A percentile compares a stretch with the other conserved stretches of the same genome.
These are phyloP conservation scores for Dendrocincla tyrannina DNA, from an alignment of 2,797 vertebrate genomes.

Conservation along the genomic window DNA sequence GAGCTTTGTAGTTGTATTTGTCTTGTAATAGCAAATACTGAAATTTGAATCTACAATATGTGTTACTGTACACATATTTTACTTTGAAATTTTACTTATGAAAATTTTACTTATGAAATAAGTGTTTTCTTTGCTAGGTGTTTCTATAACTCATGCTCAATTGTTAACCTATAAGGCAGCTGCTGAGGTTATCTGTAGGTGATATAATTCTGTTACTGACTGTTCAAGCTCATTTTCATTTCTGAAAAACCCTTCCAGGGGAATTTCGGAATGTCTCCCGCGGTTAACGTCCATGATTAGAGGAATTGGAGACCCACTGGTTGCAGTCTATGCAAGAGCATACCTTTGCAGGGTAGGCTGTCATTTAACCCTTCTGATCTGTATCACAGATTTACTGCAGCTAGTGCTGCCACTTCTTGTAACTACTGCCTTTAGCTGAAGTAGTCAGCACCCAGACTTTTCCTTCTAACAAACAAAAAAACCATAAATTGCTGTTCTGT, in stretches of 20 bases:
- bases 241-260: constrained; percentile 75
- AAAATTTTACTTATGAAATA: neutral
- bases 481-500: neutral
- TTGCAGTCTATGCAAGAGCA: constrained; percentile 92
- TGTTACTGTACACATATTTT: neutral
- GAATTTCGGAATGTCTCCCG: constrained; percentile 91
- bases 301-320: constrained; percentile 95
- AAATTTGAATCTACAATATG: neutral
- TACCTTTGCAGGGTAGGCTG: constrained; percentile 93
- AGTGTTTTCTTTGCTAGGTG: neutral
- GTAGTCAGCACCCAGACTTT: neutral
- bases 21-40: neutral
- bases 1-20: neutral
- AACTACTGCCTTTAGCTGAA: neutral
- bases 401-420: neutral
- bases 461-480: neutral
- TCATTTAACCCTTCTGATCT: neutral
- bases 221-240: neutral
- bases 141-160: neutral
- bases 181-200: neutral
- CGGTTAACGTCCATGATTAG: constrained; percentile 91
- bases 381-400: neutral
- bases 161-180: neutral
- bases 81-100: neutral
- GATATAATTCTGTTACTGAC: neutral